Evolutionary conservation across 2,113 vertebrate genomes (phyloP), one percentile per base, ranked within the genome.

Genomic region (Onychorhynchus coronatus): DNA sequence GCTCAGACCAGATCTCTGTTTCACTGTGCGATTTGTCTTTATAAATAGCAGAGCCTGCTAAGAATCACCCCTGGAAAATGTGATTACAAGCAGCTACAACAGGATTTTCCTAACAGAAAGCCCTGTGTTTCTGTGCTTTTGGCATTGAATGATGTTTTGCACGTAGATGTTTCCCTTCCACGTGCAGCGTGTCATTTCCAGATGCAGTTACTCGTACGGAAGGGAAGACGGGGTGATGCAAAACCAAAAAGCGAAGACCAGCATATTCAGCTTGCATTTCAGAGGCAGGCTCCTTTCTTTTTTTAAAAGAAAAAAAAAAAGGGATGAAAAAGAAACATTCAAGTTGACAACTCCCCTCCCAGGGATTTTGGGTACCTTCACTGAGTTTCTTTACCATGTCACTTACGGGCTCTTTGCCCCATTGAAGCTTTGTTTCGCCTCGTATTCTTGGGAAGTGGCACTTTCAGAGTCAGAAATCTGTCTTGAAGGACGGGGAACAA

Each of bases 401-500:
- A 73, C 87, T 95, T 68, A 55, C 7, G 11, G 85, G 66, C 14
- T 14, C 91, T 91, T 89, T 89, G 77, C 49, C 0, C 91, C 72
- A 96, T 89, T 96, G 85, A 96, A 49, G 94, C 89, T 68, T 97
- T 97, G 93, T 97, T 96, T 96, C 73, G 84, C 85, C 74, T 70
- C 3, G 59, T 89, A 95, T 96, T 93, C 78, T 96, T 78, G 95
- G 87, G 85, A 96, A 95, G 93, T 94, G 95, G 94, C 94, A 96
- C 96, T 97, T 94, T 94, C 56, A 89, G 94, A 95, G 94, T 93
- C 89, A 96, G 96, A 96, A 94, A 95, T 93, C 85, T 89, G 83
- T 89, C 91, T 93, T 92, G 95, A 89, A 94, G 93, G 92, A 62
- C 1, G 7, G 59, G 86, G 91, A 96, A 96, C 96, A 97, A 97